Evolutionary conservation across 2,113 vertebrate genomes (phyloP).

Genomic region (Rhinoptilus africanus): DNA sequence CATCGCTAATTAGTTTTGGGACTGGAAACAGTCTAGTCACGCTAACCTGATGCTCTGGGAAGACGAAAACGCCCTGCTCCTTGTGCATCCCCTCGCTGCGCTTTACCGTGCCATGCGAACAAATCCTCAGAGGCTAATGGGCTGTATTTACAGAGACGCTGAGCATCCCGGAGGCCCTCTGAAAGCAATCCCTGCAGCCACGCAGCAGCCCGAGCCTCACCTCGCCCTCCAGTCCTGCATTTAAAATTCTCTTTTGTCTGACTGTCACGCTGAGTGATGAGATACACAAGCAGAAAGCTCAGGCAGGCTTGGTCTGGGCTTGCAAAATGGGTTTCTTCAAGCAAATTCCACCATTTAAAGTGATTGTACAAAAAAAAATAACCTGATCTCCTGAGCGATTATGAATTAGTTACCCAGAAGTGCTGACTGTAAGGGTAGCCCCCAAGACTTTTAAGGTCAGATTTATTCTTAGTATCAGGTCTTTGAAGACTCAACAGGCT

Average conservation of each 20-base stretch:
- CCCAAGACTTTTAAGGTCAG: neutral
- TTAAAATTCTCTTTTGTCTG: neutral
- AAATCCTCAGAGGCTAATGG: neutral
- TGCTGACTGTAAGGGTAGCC: neutral
- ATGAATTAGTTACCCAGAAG: neutral
- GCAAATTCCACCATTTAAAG: neutral
- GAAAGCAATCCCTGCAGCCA: neutral
- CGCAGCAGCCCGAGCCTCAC: rapidly evolving
- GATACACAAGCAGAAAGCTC: neutral
- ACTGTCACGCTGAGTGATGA: neutral
- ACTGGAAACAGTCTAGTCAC: neutral
- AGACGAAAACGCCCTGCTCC: neutral
- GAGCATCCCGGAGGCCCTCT: neutral
- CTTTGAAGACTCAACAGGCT: neutral
- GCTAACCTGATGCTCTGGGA: neutral
- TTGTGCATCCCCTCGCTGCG: rapidly evolving
- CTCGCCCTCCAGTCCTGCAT: neutral
- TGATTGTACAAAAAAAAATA: neutral
- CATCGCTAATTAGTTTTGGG: neutral
- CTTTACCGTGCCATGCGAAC: neutral
- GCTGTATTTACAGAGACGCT: neutral
- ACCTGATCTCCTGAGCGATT: neutral
- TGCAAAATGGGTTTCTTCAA: neutral
- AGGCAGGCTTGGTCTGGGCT: neutral
- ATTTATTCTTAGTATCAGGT: neutral